A percentile compares a stretch with the other conserved stretches of the same genome.
Evolutionary conservation across 2,888 invertebrate genomes (phyloP).

Genomic region (Apamea epomidion): DNA sequence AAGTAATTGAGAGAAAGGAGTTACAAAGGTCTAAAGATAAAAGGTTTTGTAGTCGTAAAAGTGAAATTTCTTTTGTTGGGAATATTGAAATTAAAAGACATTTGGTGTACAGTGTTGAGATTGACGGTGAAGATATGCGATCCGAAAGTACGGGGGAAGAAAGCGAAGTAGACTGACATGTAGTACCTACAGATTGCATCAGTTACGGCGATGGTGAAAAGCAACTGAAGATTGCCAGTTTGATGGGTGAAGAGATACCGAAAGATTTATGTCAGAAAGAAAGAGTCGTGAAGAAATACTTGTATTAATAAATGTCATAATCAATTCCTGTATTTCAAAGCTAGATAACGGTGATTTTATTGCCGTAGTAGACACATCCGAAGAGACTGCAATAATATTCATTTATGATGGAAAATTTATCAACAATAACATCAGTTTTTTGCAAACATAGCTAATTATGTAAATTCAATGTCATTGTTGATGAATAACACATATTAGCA

Average conservation of each 20-base stretch:
- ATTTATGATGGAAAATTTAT: not conserved
- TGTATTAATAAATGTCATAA: conserved; percentile 8
- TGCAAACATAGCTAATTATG: conserved; percentile 17
- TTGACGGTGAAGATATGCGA: conserved; percentile 61
- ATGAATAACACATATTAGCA: conserved; percentile 36
- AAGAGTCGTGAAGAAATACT: not conserved
- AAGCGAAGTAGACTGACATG: conserved; percentile 53
- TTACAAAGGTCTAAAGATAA: conserved; percentile 60
- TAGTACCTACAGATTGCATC: conserved; percentile 53
- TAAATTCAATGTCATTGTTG: conserved; percentile 32
- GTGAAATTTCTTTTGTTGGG: conserved; percentile 69
- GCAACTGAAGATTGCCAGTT: conserved; percentile 31
- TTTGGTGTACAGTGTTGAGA: conserved; percentile 56
- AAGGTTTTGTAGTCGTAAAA: conserved; percentile 61
- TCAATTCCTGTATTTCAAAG: not conserved
- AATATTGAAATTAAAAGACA: conserved; percentile 67
- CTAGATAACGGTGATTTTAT: not conserved
- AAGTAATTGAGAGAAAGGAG: conserved; percentile 66
- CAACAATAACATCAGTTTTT: not conserved
- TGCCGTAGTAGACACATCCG: not conserved
- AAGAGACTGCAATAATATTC: not conserved
- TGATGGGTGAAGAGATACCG: conserved; percentile 31
- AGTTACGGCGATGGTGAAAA: conserved; percentile 46
- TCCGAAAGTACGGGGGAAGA: conserved; percentile 63
- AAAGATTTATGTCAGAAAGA: conserved; percentile 22